phyloP scores from a whole-genome alignment of 2,113 vertebrate genomes.

The Etheostoma spectabile region DNA sequence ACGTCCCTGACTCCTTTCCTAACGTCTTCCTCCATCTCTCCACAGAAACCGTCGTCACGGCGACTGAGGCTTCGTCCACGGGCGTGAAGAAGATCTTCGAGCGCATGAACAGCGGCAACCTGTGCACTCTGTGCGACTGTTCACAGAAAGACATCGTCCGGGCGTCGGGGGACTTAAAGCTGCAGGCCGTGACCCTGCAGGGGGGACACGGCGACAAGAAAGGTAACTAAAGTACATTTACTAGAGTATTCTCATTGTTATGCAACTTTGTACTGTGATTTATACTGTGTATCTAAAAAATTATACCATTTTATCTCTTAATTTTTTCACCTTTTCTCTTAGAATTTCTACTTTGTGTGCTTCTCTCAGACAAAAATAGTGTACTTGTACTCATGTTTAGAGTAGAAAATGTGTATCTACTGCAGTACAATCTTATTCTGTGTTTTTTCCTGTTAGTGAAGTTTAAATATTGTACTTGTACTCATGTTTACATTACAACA shows the following conservation, averaged over 20 bases:
- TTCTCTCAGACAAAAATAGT: too few species aligned
- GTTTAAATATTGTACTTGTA: too few species aligned
- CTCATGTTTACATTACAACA: too few species aligned
- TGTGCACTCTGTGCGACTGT: constrained; percentile 48
- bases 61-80: accelerated
- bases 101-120: background rate
- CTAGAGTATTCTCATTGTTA: background rate
- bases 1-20: background rate
- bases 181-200: constrained; percentile 69
- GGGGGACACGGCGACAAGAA: constrained; percentile 15
- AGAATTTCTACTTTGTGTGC: too few species aligned
- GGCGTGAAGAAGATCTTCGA: accelerated
- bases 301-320: too few species aligned
- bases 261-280: background rate
- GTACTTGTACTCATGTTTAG: too few species aligned
- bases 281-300: background rate
- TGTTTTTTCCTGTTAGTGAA: too few species aligned
- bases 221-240: background rate
- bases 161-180: accelerated
- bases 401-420: too few species aligned
- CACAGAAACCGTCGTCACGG: constrained; percentile 20
- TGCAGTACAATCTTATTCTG: too few species aligned
- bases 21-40: background rate
- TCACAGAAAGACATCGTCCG: constrained; percentile 54
- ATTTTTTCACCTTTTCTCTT: too few species aligned